Evolutionary conservation across 2,113 vertebrate genomes (phyloP), one percentile per base, ranked within the genome.

Genomic region (Saguinus imperator): DNA sequence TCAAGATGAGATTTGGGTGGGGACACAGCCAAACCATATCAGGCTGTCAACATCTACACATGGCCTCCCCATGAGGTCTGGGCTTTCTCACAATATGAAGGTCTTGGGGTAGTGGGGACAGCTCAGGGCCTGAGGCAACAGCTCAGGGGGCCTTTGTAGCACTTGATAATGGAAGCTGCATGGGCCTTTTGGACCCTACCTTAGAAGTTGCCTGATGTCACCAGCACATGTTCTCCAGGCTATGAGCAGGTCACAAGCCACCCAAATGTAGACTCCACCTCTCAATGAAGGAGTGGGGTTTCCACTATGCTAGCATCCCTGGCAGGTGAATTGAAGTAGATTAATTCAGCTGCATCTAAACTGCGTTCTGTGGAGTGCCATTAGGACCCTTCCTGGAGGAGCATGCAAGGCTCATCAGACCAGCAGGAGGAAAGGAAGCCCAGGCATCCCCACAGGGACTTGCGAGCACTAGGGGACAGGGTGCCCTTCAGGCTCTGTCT

Each of bases 391-490:
- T 80, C 29, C 8, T 92, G 61, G 68, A 79, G 29, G 6, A 55
- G 2, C 13, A 20, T 2, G 5, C 5, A 2, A 37, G n/a, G 21
- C 17, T 2, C 55, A 8, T 55, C 7, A 18, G 40, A 21, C 23
- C 21, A 32, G 14, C 11, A 50, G 45, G 50, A 91, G 32, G 12
- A 43, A 79, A 55, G 70, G 32, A 82, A 35, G 55, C 16, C 3
- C n/a, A 61, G 45, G 35, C 4, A 2, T 84, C 25, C 35, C 32
- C 5, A 4, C 0, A 45, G 5, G 4, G 35, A 12, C 48, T 20
- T 32, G 61, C 2, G 12, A 77, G 61, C 13, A 4, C 8, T 12
- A 48, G 88, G 25, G 25, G 43, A 68, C 12, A 40, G 70, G 17
- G 13, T 12, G 20, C 21, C n/a, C 12, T 70, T 37, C 6, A 14